Evolutionary conservation across 2,113 vertebrate species (phyloP).

Genomic region (Vireo altiloquus): DNA sequence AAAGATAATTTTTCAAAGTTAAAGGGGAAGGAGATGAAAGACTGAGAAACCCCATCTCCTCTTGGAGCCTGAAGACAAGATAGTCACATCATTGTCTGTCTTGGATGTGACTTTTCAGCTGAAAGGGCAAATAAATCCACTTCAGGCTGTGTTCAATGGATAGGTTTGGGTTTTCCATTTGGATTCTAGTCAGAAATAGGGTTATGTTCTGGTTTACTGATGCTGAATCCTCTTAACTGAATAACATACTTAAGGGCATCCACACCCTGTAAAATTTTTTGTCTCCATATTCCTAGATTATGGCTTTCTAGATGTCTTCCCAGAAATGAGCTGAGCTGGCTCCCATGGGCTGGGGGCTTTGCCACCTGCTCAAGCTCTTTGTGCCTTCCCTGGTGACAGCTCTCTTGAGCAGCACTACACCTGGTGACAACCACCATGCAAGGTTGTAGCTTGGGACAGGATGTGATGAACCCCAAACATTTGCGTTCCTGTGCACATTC

Average conservation of each 20-base stretch:
- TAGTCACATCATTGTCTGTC: neutral
- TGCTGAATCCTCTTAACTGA: neutral
- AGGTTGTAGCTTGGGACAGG: neutral
- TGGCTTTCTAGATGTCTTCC: neutral
- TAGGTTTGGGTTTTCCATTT: neutral
- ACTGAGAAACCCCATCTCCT: no score
- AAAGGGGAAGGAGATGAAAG: no score
- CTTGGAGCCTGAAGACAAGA: neutral
- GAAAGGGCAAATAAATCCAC: neutral
- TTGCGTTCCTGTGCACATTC: rapidly evolving
- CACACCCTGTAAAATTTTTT: neutral
- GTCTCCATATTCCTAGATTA: neutral
- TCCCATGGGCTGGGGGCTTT: neutral
- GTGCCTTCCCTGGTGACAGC: neutral
- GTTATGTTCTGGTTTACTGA: neutral
- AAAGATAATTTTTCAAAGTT: no score
- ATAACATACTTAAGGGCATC: neutral
- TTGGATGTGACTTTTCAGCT: neutral
- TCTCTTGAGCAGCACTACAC: neutral
- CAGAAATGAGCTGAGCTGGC: neutral
- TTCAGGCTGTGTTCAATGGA: neutral
- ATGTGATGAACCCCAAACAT: neutral
- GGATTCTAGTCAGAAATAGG: neutral
- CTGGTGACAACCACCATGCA: neutral
- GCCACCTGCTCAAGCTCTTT: neutral